Conservation (phyloP, 2,113 vertebrate species). For the Lipotes vexillifer region DNA sequence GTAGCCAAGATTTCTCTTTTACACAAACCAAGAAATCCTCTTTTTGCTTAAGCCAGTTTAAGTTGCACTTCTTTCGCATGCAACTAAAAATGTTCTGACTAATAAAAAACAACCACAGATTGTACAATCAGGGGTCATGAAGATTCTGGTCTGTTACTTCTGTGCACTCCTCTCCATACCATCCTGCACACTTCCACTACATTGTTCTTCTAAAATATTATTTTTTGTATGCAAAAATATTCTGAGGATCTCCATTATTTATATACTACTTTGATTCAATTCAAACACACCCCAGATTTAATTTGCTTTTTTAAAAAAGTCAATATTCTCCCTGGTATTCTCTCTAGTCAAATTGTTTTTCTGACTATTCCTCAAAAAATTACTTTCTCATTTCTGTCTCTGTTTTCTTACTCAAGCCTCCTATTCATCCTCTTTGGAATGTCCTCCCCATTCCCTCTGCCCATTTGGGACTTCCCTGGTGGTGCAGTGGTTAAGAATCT, state of each 20-base stretch:
- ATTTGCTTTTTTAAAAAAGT: neutral
- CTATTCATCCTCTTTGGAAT: neutral
- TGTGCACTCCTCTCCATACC: neutral
- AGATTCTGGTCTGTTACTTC: neutral
- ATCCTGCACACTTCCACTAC: neutral
- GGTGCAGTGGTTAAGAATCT: no score
- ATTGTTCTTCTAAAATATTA: neutral
- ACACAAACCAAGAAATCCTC: neutral
- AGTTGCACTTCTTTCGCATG: neutral
- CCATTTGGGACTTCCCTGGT: neutral
- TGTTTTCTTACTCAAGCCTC: neutral
- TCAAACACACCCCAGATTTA: neutral
- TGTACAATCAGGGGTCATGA: neutral
- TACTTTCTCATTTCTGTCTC: neutral
- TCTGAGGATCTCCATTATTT: neutral
- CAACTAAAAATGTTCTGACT: neutral
- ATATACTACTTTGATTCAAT: neutral
- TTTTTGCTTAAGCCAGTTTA: neutral
- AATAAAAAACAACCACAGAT: neutral
- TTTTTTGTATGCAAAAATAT: neutral
- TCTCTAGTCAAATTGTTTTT: neutral
- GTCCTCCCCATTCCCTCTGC: neutral
- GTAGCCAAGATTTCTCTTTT: neutral
- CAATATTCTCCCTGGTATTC: neutral
- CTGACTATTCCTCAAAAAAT: neutral